These are phyloP conservation scores for Sinocyclocheilus rhinocerous DNA, from an alignment of 2,113 vertebrate species.

Conservation along the genomic window DNA sequence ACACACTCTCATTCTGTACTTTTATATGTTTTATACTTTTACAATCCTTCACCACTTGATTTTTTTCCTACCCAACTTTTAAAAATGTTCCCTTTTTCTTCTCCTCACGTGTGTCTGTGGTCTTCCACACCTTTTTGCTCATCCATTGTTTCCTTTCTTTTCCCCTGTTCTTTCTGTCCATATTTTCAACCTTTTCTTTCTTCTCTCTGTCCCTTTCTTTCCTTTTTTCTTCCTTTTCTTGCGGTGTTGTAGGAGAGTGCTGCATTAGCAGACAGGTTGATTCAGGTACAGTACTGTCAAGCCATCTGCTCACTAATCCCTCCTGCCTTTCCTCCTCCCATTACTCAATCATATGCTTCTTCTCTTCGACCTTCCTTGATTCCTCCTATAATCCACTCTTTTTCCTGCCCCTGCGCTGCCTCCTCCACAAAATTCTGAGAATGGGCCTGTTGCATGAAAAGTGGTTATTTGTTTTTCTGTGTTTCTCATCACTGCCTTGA, in stretches of 20 bases:
- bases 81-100: not conserved
- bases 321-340: slow-evolving; percentile 42
- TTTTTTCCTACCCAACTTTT: not conserved
- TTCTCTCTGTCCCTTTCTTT: slow-evolving; percentile 41
- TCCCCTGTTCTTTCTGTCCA: slow-evolving; percentile 18
- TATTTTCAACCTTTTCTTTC: slow-evolving; percentile 35
- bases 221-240: slow-evolving; percentile 53
- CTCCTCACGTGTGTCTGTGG: not conserved
- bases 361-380: slow-evolving; percentile 6
- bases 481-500: slow-evolving; percentile 17
- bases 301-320: slow-evolving; percentile 45
- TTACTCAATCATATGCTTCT: slow-evolving; percentile 31
- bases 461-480: slow-evolving; percentile 14
- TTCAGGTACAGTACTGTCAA: slow-evolving; percentile 87
- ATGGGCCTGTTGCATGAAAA: slow-evolving; percentile 66
- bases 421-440: slow-evolving; percentile 27
- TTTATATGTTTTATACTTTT: not conserved
- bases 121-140: not conserved
- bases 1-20: not conserved
- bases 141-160: not conserved
- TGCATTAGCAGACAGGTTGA: slow-evolving; percentile 96
- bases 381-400: slow-evolving; percentile 11
- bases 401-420: not conserved
- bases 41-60: not conserved
- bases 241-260: slow-evolving; percentile 87